Conservation (phyloP, 2,113 vertebrate genomes). For the Morone saxatilis region DNA sequence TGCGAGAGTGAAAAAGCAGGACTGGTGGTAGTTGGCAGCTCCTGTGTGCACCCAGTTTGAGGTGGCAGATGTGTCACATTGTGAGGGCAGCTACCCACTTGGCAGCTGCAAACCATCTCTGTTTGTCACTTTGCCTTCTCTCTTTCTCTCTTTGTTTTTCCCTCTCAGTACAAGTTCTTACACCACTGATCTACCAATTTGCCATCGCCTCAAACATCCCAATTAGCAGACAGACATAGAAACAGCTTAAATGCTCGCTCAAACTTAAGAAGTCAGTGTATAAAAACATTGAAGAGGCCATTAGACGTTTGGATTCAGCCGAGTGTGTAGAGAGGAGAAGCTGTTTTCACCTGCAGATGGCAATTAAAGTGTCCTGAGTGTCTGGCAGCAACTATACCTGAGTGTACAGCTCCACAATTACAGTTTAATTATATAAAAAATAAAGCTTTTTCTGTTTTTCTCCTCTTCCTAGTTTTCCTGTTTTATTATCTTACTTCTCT, state of each 20-base stretch:
- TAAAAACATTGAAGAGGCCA: conserved; percentile 34
- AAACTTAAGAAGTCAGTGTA: conserved; percentile 40
- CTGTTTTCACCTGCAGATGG: conserved; percentile 41
- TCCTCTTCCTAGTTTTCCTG: not conserved
- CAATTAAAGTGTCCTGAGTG: conserved; percentile 47
- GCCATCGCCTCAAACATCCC: conserved; percentile 42
- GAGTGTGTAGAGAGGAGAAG: conserved; percentile 42
- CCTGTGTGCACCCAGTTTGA: conserved; percentile 42
- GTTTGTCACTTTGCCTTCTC: conserved; percentile 51
- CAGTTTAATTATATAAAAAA: conserved; percentile 33
- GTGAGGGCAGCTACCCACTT: conserved; percentile 62
- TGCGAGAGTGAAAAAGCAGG: conserved; percentile 35
- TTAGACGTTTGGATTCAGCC: conserved; percentile 44
- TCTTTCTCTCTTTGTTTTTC: conserved; percentile 23
- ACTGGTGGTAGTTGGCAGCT: conserved; percentile 48
- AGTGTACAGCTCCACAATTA: conserved; percentile 37
- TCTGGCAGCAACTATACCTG: conserved; percentile 39
- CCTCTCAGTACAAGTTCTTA: conserved; percentile 3
- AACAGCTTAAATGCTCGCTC: conserved; percentile 40
- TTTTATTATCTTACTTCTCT: not conserved
- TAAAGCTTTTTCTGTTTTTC: not conserved
- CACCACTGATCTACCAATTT: conserved; percentile 49
- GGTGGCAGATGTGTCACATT: conserved; percentile 68
- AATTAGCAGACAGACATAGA: conserved; percentile 56
- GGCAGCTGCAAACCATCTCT: conserved; percentile 47